These are phyloP conservation scores for Gymnobelideus leadbeateri DNA, from an alignment of 2,113 vertebrate species.

Conservation along the genomic window DNA sequence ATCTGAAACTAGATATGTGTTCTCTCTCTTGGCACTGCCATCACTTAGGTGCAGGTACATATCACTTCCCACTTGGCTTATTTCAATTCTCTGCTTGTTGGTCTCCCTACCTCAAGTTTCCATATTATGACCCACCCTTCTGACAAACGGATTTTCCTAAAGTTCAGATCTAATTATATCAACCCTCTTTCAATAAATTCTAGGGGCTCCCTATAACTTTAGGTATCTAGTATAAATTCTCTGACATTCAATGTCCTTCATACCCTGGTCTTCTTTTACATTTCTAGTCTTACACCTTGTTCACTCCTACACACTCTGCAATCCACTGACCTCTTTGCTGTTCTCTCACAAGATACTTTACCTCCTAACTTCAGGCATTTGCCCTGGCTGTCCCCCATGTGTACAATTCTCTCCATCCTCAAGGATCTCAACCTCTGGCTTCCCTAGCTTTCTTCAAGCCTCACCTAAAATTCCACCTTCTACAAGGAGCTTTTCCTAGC, in stretches of 20 bases:
- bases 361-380: neutral
- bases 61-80: neutral
- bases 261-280: neutral
- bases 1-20: neutral
- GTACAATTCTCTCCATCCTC: neutral
- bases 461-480: neutral
- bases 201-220: neutral
- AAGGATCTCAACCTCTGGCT: neutral
- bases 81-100: neutral
- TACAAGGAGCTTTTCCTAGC: neutral
- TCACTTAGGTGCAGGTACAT: neutral
- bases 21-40: neutral
- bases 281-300: neutral
- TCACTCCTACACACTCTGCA: neutral
- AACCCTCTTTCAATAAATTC: neutral
- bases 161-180: neutral
- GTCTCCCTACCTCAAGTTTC: neutral
- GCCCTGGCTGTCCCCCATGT: neutral
- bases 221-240: neutral
- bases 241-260: neutral
- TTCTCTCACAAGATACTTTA: neutral
- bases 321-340: neutral
- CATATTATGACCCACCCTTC: neutral
- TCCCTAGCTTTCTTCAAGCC: neutral
- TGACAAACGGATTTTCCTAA: neutral